Conservation (phyloP, 2,888 invertebrate species). For the Tineola bisselliella region DNA sequence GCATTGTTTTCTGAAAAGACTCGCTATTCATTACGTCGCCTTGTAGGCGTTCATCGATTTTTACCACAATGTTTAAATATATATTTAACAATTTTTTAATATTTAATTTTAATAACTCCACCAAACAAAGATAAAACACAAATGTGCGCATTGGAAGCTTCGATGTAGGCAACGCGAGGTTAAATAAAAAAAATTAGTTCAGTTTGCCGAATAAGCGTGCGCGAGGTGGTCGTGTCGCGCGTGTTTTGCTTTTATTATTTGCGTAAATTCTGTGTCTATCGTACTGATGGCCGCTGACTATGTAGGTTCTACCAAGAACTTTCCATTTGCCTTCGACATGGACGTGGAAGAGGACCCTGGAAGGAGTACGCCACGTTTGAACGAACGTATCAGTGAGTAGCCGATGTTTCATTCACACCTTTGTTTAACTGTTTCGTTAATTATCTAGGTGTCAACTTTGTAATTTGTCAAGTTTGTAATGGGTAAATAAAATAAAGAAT, state of each 20-base stretch:
- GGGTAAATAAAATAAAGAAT: no score
- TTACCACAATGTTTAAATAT: no score
- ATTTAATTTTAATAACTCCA: no score
- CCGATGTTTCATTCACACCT: background rate
- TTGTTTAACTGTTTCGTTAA: background rate
- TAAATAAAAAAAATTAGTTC: background rate
- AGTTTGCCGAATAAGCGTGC: background rate
- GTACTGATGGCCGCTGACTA: constrained; percentile 48
- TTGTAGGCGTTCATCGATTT: no score
- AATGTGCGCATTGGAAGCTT: no score
- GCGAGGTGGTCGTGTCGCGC: background rate
- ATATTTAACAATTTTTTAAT: no score
- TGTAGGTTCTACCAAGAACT: constrained; percentile 59
- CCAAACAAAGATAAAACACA: no score
- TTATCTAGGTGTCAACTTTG: no score
- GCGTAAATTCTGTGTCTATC: constrained; percentile 15
- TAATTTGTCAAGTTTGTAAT: no score
- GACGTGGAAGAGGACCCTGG: constrained; percentile 50
- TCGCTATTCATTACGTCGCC: no score
- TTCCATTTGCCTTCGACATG: constrained; percentile 60
- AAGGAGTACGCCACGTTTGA: constrained; percentile 25
- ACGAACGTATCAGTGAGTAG: constrained; percentile 47
- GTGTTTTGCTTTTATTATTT: constrained; percentile 17
- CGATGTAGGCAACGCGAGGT: no score
- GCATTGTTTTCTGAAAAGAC: no score